These are phyloP conservation scores for Silurus lanzhouensis DNA, from an alignment of 2,797 vertebrate genomes.

Conservation along the genomic window DNA sequence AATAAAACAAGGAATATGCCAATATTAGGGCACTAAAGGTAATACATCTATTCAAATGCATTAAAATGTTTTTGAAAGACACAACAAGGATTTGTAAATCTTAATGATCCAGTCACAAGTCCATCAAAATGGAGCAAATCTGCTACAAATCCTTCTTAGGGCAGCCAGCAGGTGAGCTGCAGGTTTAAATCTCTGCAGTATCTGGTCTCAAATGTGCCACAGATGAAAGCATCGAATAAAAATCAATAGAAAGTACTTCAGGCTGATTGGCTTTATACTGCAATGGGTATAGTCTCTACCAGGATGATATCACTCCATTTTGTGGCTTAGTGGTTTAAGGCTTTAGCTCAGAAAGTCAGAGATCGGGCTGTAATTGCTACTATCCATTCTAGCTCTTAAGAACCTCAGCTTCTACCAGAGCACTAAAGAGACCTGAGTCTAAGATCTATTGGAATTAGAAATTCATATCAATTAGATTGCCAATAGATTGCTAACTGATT, in stretches of 20 bases:
- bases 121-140: neutral
- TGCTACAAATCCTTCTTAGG: neutral
- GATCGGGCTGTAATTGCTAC: neutral
- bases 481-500: neutral
- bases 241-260: neutral
- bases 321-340: neutral
- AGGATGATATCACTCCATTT: neutral
- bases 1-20: slow-evolving; percentile 19
- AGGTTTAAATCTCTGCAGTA: neutral
- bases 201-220: neutral
- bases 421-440: neutral
- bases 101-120: neutral
- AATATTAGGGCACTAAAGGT: neutral
- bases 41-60: neutral
- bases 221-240: neutral
- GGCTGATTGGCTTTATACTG: neutral
- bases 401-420: neutral
- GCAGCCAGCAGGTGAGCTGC: neutral
- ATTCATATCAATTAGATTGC: neutral
- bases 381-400: too few relatives aligned
- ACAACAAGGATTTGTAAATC: neutral
- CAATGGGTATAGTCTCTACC: neutral
- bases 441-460: neutral
- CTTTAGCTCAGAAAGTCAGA: neutral
- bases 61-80: neutral